Percentiles rank a stretch among this genome's conserved stretches.
phyloP scores from a whole-genome alignment of 2,888 invertebrate species.

The Gastracanthus pulcherrimus region DNA sequence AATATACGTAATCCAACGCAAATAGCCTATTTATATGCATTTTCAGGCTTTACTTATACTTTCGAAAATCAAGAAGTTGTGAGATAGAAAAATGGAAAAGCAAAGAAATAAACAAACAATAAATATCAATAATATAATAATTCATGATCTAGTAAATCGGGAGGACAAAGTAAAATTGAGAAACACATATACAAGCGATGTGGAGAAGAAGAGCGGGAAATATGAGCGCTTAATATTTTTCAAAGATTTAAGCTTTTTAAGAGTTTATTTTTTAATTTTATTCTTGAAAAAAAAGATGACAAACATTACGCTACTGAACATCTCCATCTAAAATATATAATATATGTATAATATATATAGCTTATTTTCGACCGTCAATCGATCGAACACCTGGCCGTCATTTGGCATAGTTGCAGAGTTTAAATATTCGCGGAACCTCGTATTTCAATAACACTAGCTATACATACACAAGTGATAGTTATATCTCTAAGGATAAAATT shows the following conservation, averaged over 20 bases:
- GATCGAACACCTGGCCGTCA: slow-evolving; percentile 51
- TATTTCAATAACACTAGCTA: slow-evolving; percentile 40
- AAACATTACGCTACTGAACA: slow-evolving; percentile 50
- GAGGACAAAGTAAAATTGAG: slow-evolving; percentile 1
- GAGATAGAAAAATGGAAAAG: slow-evolving; percentile 7
- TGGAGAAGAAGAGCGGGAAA: slow-evolving; percentile 43
- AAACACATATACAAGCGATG: slow-evolving; percentile 1
- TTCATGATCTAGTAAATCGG: neutral
- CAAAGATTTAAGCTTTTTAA: slow-evolving; percentile 36
- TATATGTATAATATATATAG: slow-evolving; percentile 37
- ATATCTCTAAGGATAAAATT: slow-evolving; percentile 31
- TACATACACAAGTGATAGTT: slow-evolving; percentile 43
- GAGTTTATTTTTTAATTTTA: neutral
- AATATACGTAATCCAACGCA: no score
- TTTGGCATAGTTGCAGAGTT: slow-evolving; percentile 56
- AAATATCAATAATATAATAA: neutral
- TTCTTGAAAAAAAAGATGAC: slow-evolving; percentile 36
- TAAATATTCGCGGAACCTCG: slow-evolving; percentile 29
- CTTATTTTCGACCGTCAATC: slow-evolving; percentile 36
- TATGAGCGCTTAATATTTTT: slow-evolving; percentile 19
- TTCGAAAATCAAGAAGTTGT: no score
- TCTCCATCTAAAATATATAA: slow-evolving; percentile 50
- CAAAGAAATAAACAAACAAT: neutral
- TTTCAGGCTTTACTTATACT: no score
- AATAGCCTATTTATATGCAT: neutral